Conservation (phyloP, 2,113 vertebrate genomes). For the Glareola pratincola region DNA sequence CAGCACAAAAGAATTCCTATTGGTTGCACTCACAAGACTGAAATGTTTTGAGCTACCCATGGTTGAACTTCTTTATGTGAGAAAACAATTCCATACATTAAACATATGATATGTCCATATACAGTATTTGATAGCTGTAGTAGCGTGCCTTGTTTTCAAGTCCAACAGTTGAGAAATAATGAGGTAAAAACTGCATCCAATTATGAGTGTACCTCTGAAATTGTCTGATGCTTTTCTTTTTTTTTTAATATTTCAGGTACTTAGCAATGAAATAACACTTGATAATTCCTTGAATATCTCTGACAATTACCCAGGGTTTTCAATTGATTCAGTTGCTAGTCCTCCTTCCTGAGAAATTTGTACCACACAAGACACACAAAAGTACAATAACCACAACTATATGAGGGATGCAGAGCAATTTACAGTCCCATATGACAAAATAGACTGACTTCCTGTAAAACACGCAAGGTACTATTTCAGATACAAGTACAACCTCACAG, state of each 20-base stretch:
- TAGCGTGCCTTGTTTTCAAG: not conserved
- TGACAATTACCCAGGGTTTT: not conserved
- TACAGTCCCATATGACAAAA: not conserved
- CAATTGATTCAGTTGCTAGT: not conserved
- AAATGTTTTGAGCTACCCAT: not conserved
- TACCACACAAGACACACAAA: not conserved
- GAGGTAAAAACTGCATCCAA: not conserved
- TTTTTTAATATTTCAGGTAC: not conserved
- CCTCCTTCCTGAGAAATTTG: not conserved
- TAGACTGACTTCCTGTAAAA: not conserved
- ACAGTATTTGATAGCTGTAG: rapidly evolving
- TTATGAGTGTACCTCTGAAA: not conserved
- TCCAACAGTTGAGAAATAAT: not conserved
- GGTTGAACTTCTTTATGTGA: not conserved
- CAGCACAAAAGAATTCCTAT: not conserved
- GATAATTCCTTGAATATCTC: not conserved
- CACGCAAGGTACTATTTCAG: not conserved
- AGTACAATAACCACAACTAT: not conserved
- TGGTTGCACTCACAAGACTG: not conserved
- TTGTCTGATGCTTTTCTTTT: not conserved
- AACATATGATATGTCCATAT: not conserved
- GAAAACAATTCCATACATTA: not conserved
- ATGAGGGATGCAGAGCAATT: not conserved
- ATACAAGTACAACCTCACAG: not conserved
- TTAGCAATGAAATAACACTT: not conserved